Conservation (phyloP, 2,888 invertebrate genomes). For the Antheraea yamamai region DNA sequence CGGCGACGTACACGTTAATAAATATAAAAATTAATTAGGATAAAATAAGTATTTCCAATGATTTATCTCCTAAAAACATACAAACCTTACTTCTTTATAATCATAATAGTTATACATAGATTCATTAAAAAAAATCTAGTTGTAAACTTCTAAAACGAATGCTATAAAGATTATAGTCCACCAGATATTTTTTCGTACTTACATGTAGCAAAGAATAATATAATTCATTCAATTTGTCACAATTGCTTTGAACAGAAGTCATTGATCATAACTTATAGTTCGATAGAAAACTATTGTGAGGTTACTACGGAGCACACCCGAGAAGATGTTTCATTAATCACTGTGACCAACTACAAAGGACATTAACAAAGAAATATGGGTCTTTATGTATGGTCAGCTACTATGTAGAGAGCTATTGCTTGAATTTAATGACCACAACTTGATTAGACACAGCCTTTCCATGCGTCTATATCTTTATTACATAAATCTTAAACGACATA, state of each 20-base stretch:
- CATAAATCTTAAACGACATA: constrained; percentile 63
- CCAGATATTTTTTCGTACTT: neutral
- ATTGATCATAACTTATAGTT: constrained; percentile 48
- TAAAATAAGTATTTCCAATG: too few species aligned
- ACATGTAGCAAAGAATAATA: neutral
- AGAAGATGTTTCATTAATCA: constrained; percentile 78
- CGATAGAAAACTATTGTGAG: constrained; percentile 59
- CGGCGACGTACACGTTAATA: too few species aligned
- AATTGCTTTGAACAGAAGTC: constrained; percentile 53
- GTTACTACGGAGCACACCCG: constrained; percentile 76
- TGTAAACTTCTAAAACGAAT: neutral
- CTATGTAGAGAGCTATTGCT: constrained; percentile 78
- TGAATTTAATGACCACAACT: constrained; percentile 71
- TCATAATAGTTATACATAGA: too few species aligned
- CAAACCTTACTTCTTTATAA: too few species aligned
- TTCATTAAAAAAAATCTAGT: neutral
- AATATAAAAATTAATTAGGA: too few species aligned
- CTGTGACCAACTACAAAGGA: constrained; percentile 66
- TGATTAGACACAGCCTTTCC: constrained; percentile 75
- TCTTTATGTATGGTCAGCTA: constrained; percentile 64
- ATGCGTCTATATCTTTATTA: constrained; percentile 62
- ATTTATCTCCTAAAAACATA: too few species aligned
- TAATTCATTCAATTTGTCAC: constrained; percentile 21
- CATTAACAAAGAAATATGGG: constrained; percentile 75
- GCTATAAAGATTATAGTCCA: neutral